Evolutionary conservation across 2,113 vertebrate species (phyloP).

Genomic region (Saguinus imperator): DNA sequence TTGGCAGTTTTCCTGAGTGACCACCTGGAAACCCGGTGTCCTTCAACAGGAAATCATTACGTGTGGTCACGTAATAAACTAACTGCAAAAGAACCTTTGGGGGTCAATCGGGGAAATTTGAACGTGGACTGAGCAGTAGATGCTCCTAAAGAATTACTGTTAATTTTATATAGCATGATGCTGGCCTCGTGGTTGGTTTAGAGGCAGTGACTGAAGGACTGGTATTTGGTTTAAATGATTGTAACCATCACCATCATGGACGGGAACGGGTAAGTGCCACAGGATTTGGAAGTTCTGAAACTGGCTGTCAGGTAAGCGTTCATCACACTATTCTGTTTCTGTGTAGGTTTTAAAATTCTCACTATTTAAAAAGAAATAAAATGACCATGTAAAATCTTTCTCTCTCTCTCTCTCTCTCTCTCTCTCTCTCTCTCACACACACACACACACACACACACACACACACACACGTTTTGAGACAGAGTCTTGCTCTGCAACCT

Average conservation of each 20-base stretch:
- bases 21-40: neutral
- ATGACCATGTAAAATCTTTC: neutral
- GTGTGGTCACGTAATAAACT: neutral
- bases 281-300: neutral
- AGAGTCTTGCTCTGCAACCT: no score
- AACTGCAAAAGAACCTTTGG: neutral
- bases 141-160: neutral
- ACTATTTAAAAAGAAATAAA: neutral
- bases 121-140: neutral
- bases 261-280: no score
- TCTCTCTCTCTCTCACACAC: no score
- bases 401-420: no score
- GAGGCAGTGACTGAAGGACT: neutral
- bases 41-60: neutral
- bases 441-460: no score
- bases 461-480: no score
- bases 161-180: neutral
- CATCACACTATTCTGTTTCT: neutral
- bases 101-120: neutral
- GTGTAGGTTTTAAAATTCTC: neutral
- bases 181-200: neutral
- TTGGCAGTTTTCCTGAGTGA: neutral
- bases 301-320: neutral
- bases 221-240: neutral
- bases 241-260: neutral